A percentile compares a stretch with the other conserved stretches of the same genome.
Conservation (phyloP, 2,113 vertebrate genomes). For the Oreochromis aureus region DNA sequence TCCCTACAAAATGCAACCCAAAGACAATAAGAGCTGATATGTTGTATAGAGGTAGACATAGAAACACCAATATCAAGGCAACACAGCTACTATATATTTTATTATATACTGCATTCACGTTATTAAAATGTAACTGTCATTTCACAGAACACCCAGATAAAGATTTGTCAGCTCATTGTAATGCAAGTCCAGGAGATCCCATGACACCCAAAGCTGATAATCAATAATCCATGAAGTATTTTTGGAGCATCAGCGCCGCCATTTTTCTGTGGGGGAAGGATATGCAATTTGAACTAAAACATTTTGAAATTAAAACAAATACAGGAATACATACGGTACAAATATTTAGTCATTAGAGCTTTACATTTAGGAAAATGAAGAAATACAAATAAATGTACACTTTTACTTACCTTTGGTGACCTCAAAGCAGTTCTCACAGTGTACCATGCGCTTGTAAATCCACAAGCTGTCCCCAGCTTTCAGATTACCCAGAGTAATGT, state of each 20-base stretch:
- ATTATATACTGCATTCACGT: not conserved
- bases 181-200: not conserved
- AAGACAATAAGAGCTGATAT: not conserved
- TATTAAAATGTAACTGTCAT: not conserved
- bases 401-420: conserved; percentile 80
- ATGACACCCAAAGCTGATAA: not conserved
- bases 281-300: not conserved
- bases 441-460: conserved; percentile 85
- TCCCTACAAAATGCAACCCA: not conserved
- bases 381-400: not conserved
- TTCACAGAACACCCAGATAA: not conserved
- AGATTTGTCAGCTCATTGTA: not conserved
- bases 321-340: not conserved
- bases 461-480: conserved; percentile 93
- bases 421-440: conserved; percentile 89
- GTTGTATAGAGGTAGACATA: not conserved
- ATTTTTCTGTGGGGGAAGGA: conserved; percentile 58
- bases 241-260: conserved; percentile 51
- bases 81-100: not conserved
- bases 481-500: conserved; percentile 77
- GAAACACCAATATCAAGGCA: not conserved
- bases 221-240: not conserved
- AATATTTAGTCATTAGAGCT: not conserved
- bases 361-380: not conserved
- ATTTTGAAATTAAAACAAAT: not conserved